Evolutionary conservation across 2,797 vertebrate species (phyloP), one percentile per base, ranked within the genome.

Genomic region (Poecilia velifera): DNA sequence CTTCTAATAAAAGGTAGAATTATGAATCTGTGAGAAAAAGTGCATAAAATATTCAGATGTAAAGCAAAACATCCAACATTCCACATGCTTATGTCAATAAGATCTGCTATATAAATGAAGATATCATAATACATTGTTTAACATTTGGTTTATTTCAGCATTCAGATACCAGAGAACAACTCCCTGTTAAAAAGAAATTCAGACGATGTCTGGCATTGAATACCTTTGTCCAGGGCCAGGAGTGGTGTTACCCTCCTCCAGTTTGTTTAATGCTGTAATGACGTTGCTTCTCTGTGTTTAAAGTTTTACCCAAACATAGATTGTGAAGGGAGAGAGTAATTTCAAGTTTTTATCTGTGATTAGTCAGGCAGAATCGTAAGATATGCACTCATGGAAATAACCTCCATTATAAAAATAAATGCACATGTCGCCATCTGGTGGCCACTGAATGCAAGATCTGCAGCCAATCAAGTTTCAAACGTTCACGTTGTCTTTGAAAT

Each of bases 401-500:
- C 25, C 41, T 73, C 53, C 36, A 7, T 49, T 74, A 49, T 31
- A 72, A 73, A 86, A 80, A 49, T 51, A 64, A 86, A 87, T 87
- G 92, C 43, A 78, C 79, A 91, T 84, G 87, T 89, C 20, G 90
- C 94, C 94, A 94, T 93, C 94, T 93, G 86, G 91, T 94, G 94
- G 93, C n/a, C 0, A 22, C 7, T 31, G 1, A 62, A 31, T 68
- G 47, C 53, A 43, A 82, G 76, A 73, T 6, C 51, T 12, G 4
- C 41, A 3, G 57, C 2, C 45, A 41, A 71, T 59, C 20, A 53
- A 18, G 12, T 75, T 5, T 57, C 18, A 47, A 51, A 22, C 22
- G 1, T 3, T 70, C 0, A 0, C 34, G 13, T 22, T 41, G 22
- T 22, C 55, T 76, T 82, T 22, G 53, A 85, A 80, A 80, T 22